Evolutionary conservation across 2,888 invertebrate species (phyloP).

Genomic region (Dasypogon diadema): DNA sequence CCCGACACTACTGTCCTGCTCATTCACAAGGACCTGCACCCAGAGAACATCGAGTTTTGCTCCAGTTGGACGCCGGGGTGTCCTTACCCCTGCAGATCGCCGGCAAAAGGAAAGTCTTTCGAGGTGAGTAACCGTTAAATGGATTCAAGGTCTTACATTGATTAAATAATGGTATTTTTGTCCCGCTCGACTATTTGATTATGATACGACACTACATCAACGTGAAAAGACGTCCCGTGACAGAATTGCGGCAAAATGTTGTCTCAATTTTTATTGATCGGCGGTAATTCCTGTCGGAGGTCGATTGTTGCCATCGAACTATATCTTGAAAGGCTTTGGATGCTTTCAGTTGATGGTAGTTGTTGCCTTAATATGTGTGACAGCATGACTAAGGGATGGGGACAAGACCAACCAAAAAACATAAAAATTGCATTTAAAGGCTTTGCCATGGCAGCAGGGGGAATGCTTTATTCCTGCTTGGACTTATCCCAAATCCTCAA

Average conservation of each 20-base stretch:
- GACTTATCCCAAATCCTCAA: conserved; percentile 25
- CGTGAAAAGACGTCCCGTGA: neutral
- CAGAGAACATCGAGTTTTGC: conserved; percentile 78
- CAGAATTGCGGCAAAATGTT: neutral
- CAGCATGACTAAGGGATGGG: conserved; percentile 11
- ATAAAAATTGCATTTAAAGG: conserved; percentile 48
- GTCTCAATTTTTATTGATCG: conserved; percentile 24
- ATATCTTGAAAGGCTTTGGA: conserved; percentile 22
- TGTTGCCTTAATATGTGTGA: conserved; percentile 31
- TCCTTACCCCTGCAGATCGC: conserved; percentile 81
- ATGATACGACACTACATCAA: neutral
- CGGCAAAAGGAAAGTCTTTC: conserved; percentile 79
- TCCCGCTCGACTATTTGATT: neutral
- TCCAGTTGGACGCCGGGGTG: conserved; percentile 83
- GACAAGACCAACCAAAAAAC: conserved; percentile 22
- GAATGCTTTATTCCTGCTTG: conserved; percentile 2
- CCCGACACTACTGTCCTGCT: conserved; percentile 69
- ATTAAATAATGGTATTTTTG: neutral
- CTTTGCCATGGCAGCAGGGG: neutral
- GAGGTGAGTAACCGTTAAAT: conserved; percentile 72
- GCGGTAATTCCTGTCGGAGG: conserved; percentile 1
- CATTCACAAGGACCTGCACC: conserved; percentile 65
- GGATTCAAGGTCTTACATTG: conserved; percentile 40
- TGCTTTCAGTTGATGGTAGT: conserved; percentile 3
- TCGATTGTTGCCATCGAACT: conserved; percentile 11